Percentiles rank a stretch among this genome's conserved stretches.
Conservation (phyloP, 2,888 invertebrate genomes). For the Osmoderma eremita region DNA sequence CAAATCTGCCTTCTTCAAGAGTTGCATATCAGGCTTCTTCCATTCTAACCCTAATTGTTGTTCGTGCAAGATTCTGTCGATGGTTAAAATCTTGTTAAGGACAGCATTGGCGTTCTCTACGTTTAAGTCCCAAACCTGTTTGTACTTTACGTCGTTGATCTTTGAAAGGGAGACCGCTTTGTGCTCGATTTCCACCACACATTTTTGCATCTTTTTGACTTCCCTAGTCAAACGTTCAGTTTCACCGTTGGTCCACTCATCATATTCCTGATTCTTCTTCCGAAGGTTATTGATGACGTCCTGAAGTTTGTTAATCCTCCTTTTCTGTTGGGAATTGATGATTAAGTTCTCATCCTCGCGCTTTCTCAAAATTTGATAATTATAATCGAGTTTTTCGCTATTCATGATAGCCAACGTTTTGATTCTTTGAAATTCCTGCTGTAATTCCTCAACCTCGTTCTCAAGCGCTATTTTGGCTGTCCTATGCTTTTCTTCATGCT, state of each 20-base stretch:
- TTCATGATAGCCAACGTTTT: conserved; percentile 86
- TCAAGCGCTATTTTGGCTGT: conserved; percentile 76
- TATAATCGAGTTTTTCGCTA: conserved; percentile 90
- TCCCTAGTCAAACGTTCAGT: conserved; percentile 76
- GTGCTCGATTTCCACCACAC: conserved; percentile 75
- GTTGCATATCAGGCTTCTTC: conserved; percentile 62
- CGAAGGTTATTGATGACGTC: conserved; percentile 76
- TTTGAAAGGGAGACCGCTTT: conserved; percentile 75
- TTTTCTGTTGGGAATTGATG: conserved; percentile 81
- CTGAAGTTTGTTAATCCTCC: conserved; percentile 79
- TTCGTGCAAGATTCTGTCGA: conserved; percentile 72
- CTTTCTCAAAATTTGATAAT: conserved; percentile 86
- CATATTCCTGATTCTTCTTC: conserved; percentile 73
- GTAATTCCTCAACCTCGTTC: conserved; percentile 75
- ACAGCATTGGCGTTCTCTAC: conserved; percentile 65
- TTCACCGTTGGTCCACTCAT: conserved; percentile 72
- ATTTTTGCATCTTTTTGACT: conserved; percentile 72
- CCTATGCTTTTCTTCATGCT: conserved; percentile 78
- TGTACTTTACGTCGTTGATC: conserved; percentile 73
- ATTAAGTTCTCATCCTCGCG: conserved; percentile 88
- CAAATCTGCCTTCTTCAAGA: conserved; percentile 63
- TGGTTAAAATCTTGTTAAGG: conserved; percentile 67
- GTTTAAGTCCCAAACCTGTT: conserved; percentile 72
- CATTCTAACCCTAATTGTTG: conserved; percentile 71
- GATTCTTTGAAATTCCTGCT: conserved; percentile 80